Percentiles rank a stretch among this genome's conserved stretches.
Conservation (phyloP, 2,888 invertebrate species). For the Drosophila pseudotakahashii region DNA sequence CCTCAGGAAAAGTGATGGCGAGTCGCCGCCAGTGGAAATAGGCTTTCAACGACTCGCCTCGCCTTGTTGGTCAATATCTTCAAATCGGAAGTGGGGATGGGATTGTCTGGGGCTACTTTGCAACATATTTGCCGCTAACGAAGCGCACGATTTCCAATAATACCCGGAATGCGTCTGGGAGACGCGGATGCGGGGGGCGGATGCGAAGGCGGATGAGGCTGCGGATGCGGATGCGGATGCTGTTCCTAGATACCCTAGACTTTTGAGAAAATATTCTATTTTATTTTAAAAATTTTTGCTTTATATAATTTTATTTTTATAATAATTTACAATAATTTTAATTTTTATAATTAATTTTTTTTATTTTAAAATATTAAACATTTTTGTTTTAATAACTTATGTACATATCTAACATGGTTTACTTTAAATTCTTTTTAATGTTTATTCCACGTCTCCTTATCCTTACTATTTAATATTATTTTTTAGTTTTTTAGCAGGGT, state of each 20-base stretch:
- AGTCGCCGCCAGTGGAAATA: conserved; percentile 8
- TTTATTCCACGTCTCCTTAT: too few species aligned
- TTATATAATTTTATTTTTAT: too few species aligned
- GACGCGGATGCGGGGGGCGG: conserved; percentile 1
- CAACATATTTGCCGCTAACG: conserved; percentile 76
- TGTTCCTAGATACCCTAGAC: conserved; percentile 30
- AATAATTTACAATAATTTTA: neutral
- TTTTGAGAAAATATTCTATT: too few species aligned
- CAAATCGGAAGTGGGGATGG: conserved; percentile 1
- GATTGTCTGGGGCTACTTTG: conserved; percentile 66
- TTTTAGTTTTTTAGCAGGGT: neutral
- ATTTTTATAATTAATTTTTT: neutral
- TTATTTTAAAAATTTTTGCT: too few species aligned
- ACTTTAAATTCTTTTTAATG: too few species aligned
- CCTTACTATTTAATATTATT: neutral
- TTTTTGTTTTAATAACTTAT: too few species aligned
- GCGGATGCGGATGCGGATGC: conserved; percentile 46
- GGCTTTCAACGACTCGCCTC: conserved; percentile 18
- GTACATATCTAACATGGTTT: too few species aligned
- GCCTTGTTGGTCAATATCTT: conserved; percentile 22
- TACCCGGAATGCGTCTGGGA: conserved; percentile 63
- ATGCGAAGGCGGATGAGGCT: conserved; percentile 18
- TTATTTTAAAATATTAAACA: too few species aligned
- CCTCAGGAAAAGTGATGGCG: conserved; percentile 5
- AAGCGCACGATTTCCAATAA: conserved; percentile 78